Base-by-base conservation (phyloP, 2,888 invertebrate genomes). In the Dolomedes plantarius region DNA sequence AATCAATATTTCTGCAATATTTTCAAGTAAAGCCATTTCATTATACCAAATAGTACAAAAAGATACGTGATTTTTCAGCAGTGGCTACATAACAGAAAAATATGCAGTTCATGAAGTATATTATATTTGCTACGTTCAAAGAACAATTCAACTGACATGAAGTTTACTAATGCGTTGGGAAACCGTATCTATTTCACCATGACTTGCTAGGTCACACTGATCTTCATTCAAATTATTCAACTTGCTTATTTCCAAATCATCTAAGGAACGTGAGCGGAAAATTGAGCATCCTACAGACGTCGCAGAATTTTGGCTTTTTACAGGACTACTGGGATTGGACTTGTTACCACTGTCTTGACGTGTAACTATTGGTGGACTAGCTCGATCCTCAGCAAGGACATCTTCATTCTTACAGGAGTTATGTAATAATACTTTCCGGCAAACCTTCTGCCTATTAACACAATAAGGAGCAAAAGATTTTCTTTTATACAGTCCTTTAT, bases 281-380 rank as follows among this genome's bases (percentile, higher is more conserved):
- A 87, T 79, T 75, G 83, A 76, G 79, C 75, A 46, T 46, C 82
- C 87, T 41, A 31, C 16, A 68, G n/a, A 65, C 39, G 50, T 29
- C 28, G 69, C 6, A 62, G 76, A 67, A 27, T 71, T 83, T 74
- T 87, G 83, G 79, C 87, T 85, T 80, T 87, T 87, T 27, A 85
- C 85, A 46, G 87, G 87, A 67, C 87, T 87, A 41, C 85, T 83
- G 5, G 87, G 87, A 32, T 87, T 87, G n/a, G 87, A 87, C 72
- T 87, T 87, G 79, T 87, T 87, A 16, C 83, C 87, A 72, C 87
- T 87, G 28, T 87, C 87, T 28, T 85, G 83, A 7, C 83, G 69
- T 11, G 86, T 75, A 16, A 86, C 72, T 0, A 39, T 41, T 0
- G 86, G 79, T 2, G 79, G 73, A 71, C 74, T 79, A 62, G 74